Evolutionary conservation across 2,888 invertebrate genomes (phyloP), one percentile per base, ranked within the genome.

Genomic region (Dermolepida albohirtum): DNA sequence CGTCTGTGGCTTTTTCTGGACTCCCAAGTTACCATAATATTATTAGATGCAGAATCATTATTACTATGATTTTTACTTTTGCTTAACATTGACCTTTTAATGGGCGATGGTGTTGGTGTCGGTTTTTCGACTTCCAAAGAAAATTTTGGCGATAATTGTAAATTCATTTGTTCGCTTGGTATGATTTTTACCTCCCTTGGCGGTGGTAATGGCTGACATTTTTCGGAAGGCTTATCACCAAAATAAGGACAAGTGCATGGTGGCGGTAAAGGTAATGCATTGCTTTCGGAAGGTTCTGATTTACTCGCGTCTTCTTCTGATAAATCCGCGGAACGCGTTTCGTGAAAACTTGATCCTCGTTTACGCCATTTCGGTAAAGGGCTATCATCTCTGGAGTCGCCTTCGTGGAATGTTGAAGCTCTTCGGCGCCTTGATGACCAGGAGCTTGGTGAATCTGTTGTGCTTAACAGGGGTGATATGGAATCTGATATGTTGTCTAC

Each of bases 191-290:
- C 85, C 72, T 88, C 87, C 2, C 84, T 81, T 1, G 84, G 81
- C 49, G 84, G 84, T 50, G 83, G 84, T 1, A 82, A 80, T 2
- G 78, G 80, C 63, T 78, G 81, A 71, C 82, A 84, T 74, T 74
- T 85, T 67, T 88, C 85, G 72, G 87, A 81, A 16, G 89, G 87
- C 1, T 89, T 88, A 71, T 90, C 88, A 0, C 93, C 92, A 77
- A 94, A 93, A 76, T 93, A 93, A 0, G 93, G 92, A 77, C 93
- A 93, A 0, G 92, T 92, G 79, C 93, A 93, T 0, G 92, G 92
- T 0, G 92, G 91, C 2, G 92, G 92, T 43, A 93, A 78, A 7
- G 88, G 69, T 47, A 67, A 67, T 14, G 62, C 43, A 62, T 49
- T 70, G 67, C 71, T 78, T 70, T 80, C 81, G 14, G 73, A 73